phyloP scores from a whole-genome alignment of 2,113 vertebrate species.

The Patagioenas fasciata region DNA sequence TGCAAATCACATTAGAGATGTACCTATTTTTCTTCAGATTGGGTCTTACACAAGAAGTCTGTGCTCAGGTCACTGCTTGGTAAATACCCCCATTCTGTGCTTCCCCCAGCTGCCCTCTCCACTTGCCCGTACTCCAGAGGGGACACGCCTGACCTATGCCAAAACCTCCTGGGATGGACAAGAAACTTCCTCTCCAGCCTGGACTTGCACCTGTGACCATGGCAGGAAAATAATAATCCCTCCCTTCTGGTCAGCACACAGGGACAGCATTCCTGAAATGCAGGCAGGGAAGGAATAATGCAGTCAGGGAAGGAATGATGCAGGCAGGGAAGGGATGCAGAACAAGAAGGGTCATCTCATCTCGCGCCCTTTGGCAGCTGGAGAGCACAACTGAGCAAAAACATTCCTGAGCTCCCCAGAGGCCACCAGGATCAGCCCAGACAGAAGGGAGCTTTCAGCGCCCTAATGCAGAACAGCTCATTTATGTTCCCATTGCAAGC shows the following conservation, averaged over 20 bases:
- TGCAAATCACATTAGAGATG: neutral
- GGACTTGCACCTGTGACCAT: neutral
- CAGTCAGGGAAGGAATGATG: neutral
- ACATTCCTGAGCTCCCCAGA: neutral
- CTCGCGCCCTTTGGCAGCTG: constrained; percentile 13
- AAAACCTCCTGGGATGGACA: neutral
- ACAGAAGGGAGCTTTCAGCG: neutral
- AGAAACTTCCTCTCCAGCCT: neutral
- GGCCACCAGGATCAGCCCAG: neutral
- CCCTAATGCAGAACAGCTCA: neutral
- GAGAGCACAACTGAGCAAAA: constrained; percentile 4
- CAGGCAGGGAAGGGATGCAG: neutral
- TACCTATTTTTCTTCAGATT: neutral
- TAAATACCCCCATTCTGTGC: neutral
- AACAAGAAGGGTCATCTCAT: neutral
- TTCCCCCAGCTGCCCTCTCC: neutral
- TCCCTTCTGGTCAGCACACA: neutral
- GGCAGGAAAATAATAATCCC: neutral
- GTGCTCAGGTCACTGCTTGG: neutral
- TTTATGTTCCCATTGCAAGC: neutral
- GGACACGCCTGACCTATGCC: neutral
- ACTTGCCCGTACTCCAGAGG: neutral
- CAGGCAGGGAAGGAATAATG: neutral
- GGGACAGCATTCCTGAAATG: neutral
- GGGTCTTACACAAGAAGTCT: neutral